Evolutionary conservation across 2,888 invertebrate genomes (phyloP).

Genomic region (Hydrotaea diabolus): DNA sequence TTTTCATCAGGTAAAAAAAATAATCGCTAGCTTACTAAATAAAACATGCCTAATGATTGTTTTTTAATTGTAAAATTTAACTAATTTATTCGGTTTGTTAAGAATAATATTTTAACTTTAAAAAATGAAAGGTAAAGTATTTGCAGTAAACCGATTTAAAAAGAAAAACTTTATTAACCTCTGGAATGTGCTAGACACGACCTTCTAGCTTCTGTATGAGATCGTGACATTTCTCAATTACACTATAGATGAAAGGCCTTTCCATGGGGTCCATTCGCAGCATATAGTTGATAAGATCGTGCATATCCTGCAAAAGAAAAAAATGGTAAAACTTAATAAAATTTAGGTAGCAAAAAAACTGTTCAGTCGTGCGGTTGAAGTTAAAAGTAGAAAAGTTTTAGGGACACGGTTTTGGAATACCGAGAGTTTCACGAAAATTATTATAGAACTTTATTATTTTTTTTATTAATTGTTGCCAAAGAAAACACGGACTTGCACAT

Average conservation of each 20-base stretch:
- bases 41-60: no score
- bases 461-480: no score
- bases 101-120: slow-evolving; percentile 31
- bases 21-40: no score
- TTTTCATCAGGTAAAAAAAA: no score
- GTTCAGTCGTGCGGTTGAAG: no score
- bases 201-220: slow-evolving; percentile 83
- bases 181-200: slow-evolving; percentile 81
- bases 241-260: slow-evolving; percentile 88
- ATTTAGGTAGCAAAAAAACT: no score
- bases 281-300: slow-evolving; percentile 86
- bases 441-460: no score
- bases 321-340: no score
- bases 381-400: no score
- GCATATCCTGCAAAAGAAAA: slow-evolving; percentile 82
- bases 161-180: slow-evolving; percentile 4
- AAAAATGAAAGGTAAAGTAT: background rate
- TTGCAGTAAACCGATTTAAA: slow-evolving; percentile 37
- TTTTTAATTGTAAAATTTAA: slow-evolving; percentile 34
- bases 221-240: slow-evolving; percentile 85
- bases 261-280: slow-evolving; percentile 88
- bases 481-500: no score
- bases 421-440: no score
- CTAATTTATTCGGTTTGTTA: slow-evolving; percentile 46
- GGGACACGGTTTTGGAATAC: no score